These are phyloP conservation scores for Cerceris rybyensis DNA, from an alignment of 2,888 invertebrate genomes.

Conservation along the genomic window DNA sequence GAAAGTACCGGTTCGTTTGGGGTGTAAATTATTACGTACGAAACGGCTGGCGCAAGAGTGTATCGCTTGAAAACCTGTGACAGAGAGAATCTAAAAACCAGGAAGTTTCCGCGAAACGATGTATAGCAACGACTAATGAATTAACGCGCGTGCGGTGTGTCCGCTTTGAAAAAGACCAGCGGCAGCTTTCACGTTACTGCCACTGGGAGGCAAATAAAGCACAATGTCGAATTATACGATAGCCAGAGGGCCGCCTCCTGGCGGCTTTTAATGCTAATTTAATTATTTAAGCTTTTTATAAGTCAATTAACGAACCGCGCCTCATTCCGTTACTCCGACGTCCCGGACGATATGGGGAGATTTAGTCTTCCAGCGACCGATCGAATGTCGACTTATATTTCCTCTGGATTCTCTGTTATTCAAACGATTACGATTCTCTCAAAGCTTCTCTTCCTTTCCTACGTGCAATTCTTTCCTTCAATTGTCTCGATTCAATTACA, in stretches of 20 bases:
- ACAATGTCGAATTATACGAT: constrained; percentile 67
- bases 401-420: neutral
- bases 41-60: constrained; percentile 41
- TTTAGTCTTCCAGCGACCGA: constrained; percentile 44
- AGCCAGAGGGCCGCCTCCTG: constrained; percentile 52
- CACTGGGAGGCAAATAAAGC: constrained; percentile 59
- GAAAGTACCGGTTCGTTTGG: constrained; percentile 58
- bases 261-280: constrained; percentile 69
- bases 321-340: constrained; percentile 31
- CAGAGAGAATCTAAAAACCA: constrained; percentile 69
- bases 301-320: constrained; percentile 64
- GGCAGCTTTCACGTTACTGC: constrained; percentile 64
- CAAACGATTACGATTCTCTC: too few species aligned
- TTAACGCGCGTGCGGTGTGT: constrained; percentile 67
- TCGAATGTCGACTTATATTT: constrained; percentile 7
- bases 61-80: constrained; percentile 63
- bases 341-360: constrained; percentile 30
- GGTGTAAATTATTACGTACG: constrained; percentile 65
- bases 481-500: too few species aligned
- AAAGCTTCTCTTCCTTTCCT: too few species aligned
- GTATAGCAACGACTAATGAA: constrained; percentile 68
- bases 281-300: constrained; percentile 70
- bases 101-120: constrained; percentile 69
- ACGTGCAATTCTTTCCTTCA: too few species aligned
- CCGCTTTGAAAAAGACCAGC: constrained; percentile 67